A percentile compares a stretch with the other conserved stretches of the same genome.
These are phyloP conservation scores for Lycaon pictus DNA, from an alignment of 2,113 vertebrate species.

Conservation along the genomic window DNA sequence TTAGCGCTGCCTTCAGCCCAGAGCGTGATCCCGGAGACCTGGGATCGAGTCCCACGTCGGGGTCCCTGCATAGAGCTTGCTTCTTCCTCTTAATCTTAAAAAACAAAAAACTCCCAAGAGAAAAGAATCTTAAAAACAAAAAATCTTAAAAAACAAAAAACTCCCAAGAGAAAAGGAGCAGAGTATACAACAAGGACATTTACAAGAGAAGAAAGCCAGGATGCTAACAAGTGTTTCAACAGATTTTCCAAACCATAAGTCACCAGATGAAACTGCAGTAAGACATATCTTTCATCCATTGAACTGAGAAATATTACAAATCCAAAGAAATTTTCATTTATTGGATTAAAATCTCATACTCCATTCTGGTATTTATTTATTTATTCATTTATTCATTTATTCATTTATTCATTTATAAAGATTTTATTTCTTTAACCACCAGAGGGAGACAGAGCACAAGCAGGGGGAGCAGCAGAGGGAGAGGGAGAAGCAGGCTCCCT, in stretches of 20 bases:
- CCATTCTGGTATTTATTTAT: background rate
- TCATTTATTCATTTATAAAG: no score
- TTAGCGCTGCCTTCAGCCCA: no score
- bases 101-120: no score
- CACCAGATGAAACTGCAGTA: background rate
- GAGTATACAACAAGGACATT: background rate
- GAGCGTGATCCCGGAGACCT: no score
- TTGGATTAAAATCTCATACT: constrained; percentile 11
- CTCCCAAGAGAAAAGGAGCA: background rate
- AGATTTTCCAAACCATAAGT: background rate
- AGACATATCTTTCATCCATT: background rate
- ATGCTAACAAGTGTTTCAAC: background rate
- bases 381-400: background rate
- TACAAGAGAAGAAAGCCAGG: background rate
- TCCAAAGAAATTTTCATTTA: background rate
- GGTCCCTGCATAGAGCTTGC: no score
- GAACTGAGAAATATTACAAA: background rate
- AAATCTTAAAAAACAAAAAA: no score
- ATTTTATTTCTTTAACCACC: background rate
- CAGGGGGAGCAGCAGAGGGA: background rate
- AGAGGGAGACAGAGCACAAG: background rate
- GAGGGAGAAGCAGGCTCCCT: background rate
- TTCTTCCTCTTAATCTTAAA: no score
- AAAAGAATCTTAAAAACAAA: no score
- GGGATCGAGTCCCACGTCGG: no score